phyloP scores from a whole-genome alignment of 2,113 vertebrate species.

The Psilopsiagon aymara region DNA sequence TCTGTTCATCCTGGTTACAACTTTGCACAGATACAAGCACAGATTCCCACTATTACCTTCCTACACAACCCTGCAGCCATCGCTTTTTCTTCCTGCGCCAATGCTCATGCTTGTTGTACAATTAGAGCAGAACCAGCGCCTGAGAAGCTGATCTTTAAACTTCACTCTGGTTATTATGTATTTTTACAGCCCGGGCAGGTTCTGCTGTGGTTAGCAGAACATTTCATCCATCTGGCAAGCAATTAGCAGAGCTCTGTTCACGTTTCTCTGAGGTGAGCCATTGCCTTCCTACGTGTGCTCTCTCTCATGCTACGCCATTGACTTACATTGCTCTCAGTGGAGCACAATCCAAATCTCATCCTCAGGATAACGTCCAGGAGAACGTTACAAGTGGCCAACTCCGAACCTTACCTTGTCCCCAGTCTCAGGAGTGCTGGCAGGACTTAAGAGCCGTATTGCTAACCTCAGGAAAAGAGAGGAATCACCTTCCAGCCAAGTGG shows the following conservation, averaged over 20 bases:
- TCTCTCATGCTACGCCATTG: background rate
- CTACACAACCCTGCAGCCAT: background rate
- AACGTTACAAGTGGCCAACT: background rate
- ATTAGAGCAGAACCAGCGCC: background rate
- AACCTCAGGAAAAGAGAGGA: background rate
- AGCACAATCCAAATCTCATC: background rate
- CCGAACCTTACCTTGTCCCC: background rate
- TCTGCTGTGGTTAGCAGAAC: slow-evolving; percentile 4
- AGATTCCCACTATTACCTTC: background rate
- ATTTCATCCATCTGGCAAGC: slow-evolving; percentile 17
- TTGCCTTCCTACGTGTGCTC: background rate
- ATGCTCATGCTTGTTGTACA: background rate
- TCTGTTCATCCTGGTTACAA: background rate
- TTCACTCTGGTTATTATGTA: background rate
- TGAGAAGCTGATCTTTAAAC: background rate
- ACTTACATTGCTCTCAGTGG: background rate
- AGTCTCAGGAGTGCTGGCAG: background rate
- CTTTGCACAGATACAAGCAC: background rate
- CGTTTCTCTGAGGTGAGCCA: background rate
- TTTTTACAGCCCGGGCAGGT: background rate
- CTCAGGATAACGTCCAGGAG: background rate
- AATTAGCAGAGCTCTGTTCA: background rate
- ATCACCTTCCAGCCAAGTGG: background rate
- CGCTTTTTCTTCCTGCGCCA: background rate
- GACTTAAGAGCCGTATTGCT: background rate